These are phyloP conservation scores for Danionella dracula DNA, from an alignment of 2,797 vertebrate genomes.

Conservation along the genomic window DNA sequence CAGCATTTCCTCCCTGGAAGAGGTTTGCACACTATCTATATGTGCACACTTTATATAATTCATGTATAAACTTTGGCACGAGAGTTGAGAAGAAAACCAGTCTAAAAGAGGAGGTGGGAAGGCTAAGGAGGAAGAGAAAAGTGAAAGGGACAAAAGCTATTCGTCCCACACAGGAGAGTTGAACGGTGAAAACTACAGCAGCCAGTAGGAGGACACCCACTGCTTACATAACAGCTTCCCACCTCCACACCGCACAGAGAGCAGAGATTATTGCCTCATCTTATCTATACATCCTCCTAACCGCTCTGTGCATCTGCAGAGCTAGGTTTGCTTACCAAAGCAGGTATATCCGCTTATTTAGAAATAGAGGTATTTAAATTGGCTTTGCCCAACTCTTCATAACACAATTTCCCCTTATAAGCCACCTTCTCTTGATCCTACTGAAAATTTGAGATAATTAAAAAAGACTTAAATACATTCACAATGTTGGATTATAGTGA, in stretches of 20 bases:
- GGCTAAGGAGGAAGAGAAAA: constrained; percentile 28
- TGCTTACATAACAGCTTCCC: constrained; percentile 66
- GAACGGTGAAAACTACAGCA: constrained; percentile 49
- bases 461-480: too few species aligned
- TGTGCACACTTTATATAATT: constrained; percentile 12
- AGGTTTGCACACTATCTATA: not conserved
- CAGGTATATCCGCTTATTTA: not conserved
- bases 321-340: not conserved
- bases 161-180: constrained; percentile 54
- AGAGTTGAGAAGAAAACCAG: constrained; percentile 16
- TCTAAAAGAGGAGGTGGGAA: constrained; percentile 1
- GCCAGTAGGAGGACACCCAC: constrained; percentile 55
- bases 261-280: constrained; percentile 51
- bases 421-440: too few species aligned
- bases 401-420: too few species aligned
- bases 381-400: not conserved
- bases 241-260: constrained; percentile 56
- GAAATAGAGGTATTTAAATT: not conserved
- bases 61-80: not conserved
- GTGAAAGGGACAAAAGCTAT: constrained; percentile 47
- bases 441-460: too few species aligned
- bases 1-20: constrained; percentile 2
- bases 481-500: too few species aligned
- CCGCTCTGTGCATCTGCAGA: not conserved
- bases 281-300: constrained; percentile 41